Percentiles rank a stretch among this genome's conserved stretches.
Evolutionary conservation across 2,113 vertebrate genomes (phyloP).

Genomic region (Xenotilapia caudafasciata): DNA sequence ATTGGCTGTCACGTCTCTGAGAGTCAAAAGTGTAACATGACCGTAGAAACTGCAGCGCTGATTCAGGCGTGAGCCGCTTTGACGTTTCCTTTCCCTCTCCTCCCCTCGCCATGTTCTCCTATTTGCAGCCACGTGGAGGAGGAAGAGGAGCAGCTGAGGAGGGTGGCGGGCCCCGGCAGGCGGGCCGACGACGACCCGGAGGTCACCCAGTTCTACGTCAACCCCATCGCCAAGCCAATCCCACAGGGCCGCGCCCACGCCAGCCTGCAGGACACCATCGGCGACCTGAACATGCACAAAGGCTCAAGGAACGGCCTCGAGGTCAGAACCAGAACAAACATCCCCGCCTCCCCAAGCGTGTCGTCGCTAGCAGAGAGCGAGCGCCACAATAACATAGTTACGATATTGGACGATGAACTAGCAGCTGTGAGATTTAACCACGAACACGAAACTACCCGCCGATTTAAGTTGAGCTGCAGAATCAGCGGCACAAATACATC

Average conservation of each 20-base stretch:
- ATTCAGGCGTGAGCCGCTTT: not conserved
- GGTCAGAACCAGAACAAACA: constrained; percentile 53
- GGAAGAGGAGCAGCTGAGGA: constrained; percentile 69
- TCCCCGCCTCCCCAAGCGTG: rapidly evolving
- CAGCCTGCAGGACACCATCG: constrained; percentile 83
- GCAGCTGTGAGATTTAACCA: not conserved
- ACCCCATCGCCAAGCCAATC: constrained; percentile 85
- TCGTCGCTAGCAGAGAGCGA: not conserved
- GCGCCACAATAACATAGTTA: rapidly evolving
- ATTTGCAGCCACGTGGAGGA: constrained; percentile 62
- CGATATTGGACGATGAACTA: rapidly evolving
- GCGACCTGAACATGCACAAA: constrained; percentile 82
- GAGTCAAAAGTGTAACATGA: not conserved
- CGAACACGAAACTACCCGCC: not conserved
- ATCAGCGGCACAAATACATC: not conserved
- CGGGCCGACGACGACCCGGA: constrained; percentile 73
- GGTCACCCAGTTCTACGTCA: constrained; percentile 83
- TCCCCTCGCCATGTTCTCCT: not conserved
- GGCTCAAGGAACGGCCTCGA: constrained; percentile 75
- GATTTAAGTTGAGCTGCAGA: not conserved
- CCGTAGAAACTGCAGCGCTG: not conserved
- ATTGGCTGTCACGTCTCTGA: not conserved
- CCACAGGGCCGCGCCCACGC: constrained; percentile 73
- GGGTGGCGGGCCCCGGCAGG: constrained; percentile 60
- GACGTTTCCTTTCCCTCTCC: not conserved